Evolutionary conservation across 2,797 vertebrate genomes (phyloP).

Genomic region (Loris lydekkerianus): DNA sequence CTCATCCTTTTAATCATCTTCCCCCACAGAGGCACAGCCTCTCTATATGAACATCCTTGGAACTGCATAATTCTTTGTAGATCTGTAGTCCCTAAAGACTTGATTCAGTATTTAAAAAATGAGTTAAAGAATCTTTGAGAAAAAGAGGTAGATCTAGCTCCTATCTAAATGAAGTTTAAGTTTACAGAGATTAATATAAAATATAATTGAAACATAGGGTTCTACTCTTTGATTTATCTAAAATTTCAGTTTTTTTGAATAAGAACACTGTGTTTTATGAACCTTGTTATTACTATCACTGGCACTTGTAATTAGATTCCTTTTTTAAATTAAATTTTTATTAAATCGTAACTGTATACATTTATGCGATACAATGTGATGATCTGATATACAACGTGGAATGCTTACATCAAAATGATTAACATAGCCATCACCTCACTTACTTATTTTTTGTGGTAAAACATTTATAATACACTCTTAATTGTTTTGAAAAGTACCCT

Average conservation of each 20-base stretch:
- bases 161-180: not conserved
- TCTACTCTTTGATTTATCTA: conserved; percentile 26
- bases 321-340: not conserved
- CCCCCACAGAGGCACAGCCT: conserved; percentile 12
- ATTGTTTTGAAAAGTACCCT: too few species aligned
- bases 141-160: not conserved
- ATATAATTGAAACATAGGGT: not conserved
- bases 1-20: conserved; percentile 5
- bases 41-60: not conserved
- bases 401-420: too few species aligned
- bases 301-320: not conserved
- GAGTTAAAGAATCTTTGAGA: not conserved
- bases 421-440: too few species aligned
- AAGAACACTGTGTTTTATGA: not conserved
- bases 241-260: conserved; percentile 50
- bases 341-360: too few species aligned
- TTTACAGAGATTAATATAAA: not conserved
- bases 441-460: too few species aligned
- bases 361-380: too few species aligned
- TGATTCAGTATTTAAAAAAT: not conserved
- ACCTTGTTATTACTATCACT: not conserved
- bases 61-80: not conserved
- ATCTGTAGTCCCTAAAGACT: not conserved
- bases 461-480: too few species aligned
- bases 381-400: too few species aligned